phyloP scores from a whole-genome alignment of 2,797 vertebrate genomes.

The Echiichthys vipera region DNA sequence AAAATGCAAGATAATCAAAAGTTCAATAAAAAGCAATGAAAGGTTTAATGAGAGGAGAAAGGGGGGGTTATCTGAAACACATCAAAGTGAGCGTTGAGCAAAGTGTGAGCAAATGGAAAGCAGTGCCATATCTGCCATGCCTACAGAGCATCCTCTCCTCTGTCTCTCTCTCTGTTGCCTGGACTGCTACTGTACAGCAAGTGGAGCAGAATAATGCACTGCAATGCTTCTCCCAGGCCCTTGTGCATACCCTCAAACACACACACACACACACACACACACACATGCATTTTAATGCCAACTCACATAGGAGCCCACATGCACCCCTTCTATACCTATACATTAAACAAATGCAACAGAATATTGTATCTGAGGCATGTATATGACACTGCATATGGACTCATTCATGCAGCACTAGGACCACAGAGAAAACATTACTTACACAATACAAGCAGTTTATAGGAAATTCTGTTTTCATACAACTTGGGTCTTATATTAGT shows the following conservation, averaged over 20 bases:
- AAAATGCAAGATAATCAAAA: constrained; percentile 74
- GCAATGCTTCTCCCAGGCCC: constrained; percentile 68
- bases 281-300: constrained; percentile 23
- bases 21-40: constrained; percentile 69
- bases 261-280: constrained; percentile 29
- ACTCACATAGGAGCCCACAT: constrained; percentile 7
- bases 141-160: constrained; percentile 49
- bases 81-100: constrained; percentile 61
- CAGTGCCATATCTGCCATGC: constrained; percentile 45
- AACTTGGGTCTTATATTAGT: background rate
- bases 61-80: constrained; percentile 65
- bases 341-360: constrained; percentile 13
- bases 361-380: background rate
- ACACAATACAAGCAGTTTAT: background rate
- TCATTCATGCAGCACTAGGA: background rate
- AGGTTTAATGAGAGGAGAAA: constrained; percentile 73
- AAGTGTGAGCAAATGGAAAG: constrained; percentile 43
- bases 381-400: constrained; percentile 8
- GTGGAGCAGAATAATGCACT: constrained; percentile 87
- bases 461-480: background rate
- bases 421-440: background rate
- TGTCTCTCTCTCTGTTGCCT: constrained; percentile 48
- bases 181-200: constrained; percentile 75
- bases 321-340: constrained; percentile 2
- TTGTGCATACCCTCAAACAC: constrained; percentile 38